Conservation (phyloP, 2,797 vertebrate species). For the Dermochelys coriacea region DNA sequence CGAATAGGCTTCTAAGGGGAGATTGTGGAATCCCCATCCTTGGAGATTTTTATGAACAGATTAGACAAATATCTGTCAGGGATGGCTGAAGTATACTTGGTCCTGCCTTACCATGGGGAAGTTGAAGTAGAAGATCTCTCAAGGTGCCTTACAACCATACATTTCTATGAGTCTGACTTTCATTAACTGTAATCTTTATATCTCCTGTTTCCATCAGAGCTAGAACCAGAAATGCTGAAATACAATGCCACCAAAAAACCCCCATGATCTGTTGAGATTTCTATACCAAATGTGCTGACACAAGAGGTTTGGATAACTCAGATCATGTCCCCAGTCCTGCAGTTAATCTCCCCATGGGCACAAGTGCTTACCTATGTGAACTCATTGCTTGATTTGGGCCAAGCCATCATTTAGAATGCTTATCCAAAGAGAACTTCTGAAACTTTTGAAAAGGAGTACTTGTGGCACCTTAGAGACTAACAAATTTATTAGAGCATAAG, state of each 20-base stretch:
- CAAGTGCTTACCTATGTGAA: not conserved
- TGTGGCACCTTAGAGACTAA: no score
- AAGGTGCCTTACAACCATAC: not conserved
- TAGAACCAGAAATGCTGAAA: not conserved
- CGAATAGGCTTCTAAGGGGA: not conserved
- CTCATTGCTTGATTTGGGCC: accelerated
- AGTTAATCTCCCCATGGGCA: not conserved
- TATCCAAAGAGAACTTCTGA: not conserved
- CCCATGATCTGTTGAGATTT: accelerated
- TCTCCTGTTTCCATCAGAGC: not conserved
- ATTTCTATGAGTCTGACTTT: not conserved
- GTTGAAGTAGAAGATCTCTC: not conserved
- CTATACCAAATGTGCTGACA: not conserved
- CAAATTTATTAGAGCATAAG: no score
- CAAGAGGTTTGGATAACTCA: not conserved
- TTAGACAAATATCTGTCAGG: not conserved
- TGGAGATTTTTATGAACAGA: not conserved
- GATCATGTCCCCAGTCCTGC: accelerated
- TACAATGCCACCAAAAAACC: not conserved
- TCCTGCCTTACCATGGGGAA: not conserved
- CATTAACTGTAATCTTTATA: not conserved
- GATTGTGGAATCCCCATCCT: not conserved
- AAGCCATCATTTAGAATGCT: accelerated
- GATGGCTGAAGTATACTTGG: not conserved
- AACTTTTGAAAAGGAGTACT: no score